Conservation (phyloP, 2,797 vertebrate genomes). For the Xenentodon cancila region DNA sequence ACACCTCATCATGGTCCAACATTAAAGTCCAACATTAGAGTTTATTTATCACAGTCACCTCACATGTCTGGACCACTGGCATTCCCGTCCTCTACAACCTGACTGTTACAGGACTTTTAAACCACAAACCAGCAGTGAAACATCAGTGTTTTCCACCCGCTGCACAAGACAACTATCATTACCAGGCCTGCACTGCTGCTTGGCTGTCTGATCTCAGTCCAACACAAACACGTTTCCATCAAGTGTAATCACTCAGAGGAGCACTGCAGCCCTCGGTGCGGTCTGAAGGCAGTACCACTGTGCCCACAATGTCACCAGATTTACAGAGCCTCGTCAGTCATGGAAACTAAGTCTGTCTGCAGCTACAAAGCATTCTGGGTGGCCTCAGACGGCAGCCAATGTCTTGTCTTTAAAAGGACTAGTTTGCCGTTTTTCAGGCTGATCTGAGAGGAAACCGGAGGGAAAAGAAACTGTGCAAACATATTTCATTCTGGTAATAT, state of each 20-base stretch:
- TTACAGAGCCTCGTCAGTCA: conserved; percentile 6
- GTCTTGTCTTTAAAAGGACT: too few relatives aligned
- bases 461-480: too few relatives aligned
- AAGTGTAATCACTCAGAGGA: neutral
- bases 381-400: neutral
- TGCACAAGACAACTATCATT: conserved; percentile 1
- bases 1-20: too few relatives aligned
- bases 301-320: neutral
- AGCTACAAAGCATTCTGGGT: conserved; percentile 29
- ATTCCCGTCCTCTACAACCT: too few relatives aligned
- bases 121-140: conserved; percentile 4
- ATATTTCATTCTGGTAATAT: too few relatives aligned
- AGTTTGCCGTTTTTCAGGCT: neutral
- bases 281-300: conserved; percentile 23
- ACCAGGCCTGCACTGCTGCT: conserved; percentile 49
- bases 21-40: too few relatives aligned
- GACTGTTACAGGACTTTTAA: neutral
- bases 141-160: conserved; percentile 29
- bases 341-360: conserved; percentile 25
- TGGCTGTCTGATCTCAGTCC: conserved; percentile 14
- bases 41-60: too few relatives aligned
- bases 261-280: neutral
- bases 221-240: conserved; percentile 35
- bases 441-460: neutral
- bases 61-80: too few relatives aligned